Evolutionary conservation across 2,888 invertebrate species (phyloP).

Genomic region (Acanthacorydalis orientalis): DNA sequence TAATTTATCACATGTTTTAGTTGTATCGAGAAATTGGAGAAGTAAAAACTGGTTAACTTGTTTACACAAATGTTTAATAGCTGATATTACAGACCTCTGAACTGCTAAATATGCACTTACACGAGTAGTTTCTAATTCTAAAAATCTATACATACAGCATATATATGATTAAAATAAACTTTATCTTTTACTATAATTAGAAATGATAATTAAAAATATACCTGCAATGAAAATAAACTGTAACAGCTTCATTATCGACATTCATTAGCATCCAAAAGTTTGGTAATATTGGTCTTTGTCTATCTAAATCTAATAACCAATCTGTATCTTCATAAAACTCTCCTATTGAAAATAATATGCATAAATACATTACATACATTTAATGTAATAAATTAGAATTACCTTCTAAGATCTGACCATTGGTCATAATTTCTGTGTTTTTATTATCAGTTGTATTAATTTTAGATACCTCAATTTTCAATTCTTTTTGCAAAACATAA

Average conservation of each 20-base stretch:
- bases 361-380: too few species aligned
- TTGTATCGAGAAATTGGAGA: conserved; percentile 48
- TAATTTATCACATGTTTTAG: conserved; percentile 43
- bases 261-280: conserved; percentile 56
- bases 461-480: too few species aligned
- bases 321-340: conserved; percentile 28
- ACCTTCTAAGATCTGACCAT: too few species aligned
- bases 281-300: conserved; percentile 34
- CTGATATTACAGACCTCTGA: conserved; percentile 32
- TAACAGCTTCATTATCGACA: conserved; percentile 36
- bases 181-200: not conserved
- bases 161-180: not conserved
- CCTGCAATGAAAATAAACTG: conserved; percentile 53
- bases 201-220: conserved; percentile 13
- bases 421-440: too few species aligned
- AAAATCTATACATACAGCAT: conserved; percentile 23
- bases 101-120: conserved; percentile 33
- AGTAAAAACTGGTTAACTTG: conserved; percentile 51
- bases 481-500: too few species aligned
- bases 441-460: too few species aligned
- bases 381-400: too few species aligned
- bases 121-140: conserved; percentile 32
- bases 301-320: conserved; percentile 34
- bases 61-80: conserved; percentile 40
- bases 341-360: not conserved